Evolutionary conservation across 2,888 invertebrate species (phyloP), one percentile per base, ranked within the genome.

Genomic region (Nomada ferruginata): DNA sequence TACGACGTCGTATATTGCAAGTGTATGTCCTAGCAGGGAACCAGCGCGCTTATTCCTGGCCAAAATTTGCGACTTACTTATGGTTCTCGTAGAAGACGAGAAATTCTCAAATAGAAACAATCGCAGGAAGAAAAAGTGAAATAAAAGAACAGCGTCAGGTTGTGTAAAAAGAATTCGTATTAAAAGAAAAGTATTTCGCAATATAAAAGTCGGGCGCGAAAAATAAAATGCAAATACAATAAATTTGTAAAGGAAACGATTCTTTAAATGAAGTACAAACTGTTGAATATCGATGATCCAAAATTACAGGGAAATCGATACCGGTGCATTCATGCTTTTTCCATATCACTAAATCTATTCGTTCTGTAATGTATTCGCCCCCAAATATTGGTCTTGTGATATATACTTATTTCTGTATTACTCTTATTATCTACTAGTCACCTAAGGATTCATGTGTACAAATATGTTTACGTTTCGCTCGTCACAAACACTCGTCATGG

Each of bases 21-120:
- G 18, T 47, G 18, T 26, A 59, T 50, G 73, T 73, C 73, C 73
- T 66, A 73, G 65, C 73, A 66, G 59, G 66, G 73, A 73, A 73
- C 65, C 66, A 73, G 66, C 73, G 36, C 57, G 57, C 55, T 50
- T 66, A 50, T 57, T 57, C 65, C 73, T 36, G 47, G 57, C 66
- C 66, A 73, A 73, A 73, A 73, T 73, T 66, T 50, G 13, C 5
- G 18, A 66, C 73, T 18, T 55, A 53, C 64, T 47, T 55, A 73
- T 18, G 55, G n/a, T 15, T 2, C 20, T 26, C 64, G 55, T 47
- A 29, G 15, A 26, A 9, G 42, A 36, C 36, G 7, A 5, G 7
- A 36, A 36, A 36, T 36, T 36, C 36, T 0, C 36, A 5, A 36
- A 7, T 7, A 36, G 36, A 36, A 36, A 36, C 36, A 36, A 36